Base-by-base conservation (phyloP, 92 coral and sea anemone genomes). In the Porites lobata region DNA sequence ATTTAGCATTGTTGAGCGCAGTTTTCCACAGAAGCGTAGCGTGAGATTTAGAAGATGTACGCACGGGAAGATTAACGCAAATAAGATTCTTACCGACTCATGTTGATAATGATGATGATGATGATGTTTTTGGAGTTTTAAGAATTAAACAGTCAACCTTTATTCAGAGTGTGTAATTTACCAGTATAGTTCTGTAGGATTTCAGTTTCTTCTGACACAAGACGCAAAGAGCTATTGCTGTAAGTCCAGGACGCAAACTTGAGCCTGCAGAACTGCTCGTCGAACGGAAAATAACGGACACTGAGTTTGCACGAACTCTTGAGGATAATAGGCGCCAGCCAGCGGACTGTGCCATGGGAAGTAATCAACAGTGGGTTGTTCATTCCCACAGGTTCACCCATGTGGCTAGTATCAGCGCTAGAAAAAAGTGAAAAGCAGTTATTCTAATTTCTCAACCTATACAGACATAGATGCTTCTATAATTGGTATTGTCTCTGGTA, bases 231-330 rank as follows among this genome's bases (percentile, higher is more conserved):
- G 10, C 77, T 78, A 14, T 69, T 80, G 78, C 94, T 88, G 85
- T 93, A 90, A 20, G 96, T 96, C 99, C 98, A 96, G 15, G 99
- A 95, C 2, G 92, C 87, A 32, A 96, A 95, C 79, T 96, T 96
- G 69, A 96, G 92, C 53, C 87, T 93, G 81, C 99, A 96, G 65
- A 82, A 91, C 92, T 96, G 99, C 51, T 96, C 98, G 69, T 96
- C 99, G 80, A 96, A 96, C 1, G 99, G 99, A 64, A 95, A 96
- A 80, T 87, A 93, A n/a, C 96, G 89, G 14, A 96, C 99, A 70
- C 88, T 89, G 50, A 95, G 87, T 75, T 93, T 96, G 87, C 99
- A 96, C 18, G 95, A 87, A 74, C 99, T 95, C 50, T 90, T 93
- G 82, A 95, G 92, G 50, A 96, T 92, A 21, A 93, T 75, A 1